These are phyloP conservation scores for Dicyrtomina minuta DNA, from an alignment of 2,888 invertebrate genomes.

Conservation along the genomic window DNA sequence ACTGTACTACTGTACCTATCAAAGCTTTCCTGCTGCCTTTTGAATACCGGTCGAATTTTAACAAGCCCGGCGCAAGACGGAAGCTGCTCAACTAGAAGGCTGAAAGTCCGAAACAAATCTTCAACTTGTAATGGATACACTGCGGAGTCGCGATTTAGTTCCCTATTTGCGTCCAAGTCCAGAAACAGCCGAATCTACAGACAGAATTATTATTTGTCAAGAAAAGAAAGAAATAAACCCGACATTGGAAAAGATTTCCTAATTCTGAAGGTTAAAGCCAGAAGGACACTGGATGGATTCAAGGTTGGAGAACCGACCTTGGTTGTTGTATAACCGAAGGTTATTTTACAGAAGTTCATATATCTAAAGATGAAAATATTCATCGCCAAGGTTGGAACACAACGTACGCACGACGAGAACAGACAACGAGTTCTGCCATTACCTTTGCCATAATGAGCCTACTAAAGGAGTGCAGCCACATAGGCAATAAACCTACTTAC, in stretches of 20 bases:
- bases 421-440: too few relatives aligned
- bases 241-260: not conserved
- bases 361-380: too few relatives aligned
- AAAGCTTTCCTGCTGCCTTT: constrained; percentile 76
- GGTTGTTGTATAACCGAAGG: too few relatives aligned
- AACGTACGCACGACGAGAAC: too few relatives aligned
- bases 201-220: not conserved
- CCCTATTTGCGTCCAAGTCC: constrained; percentile 50
- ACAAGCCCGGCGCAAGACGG: constrained; percentile 59
- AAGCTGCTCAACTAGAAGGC: constrained; percentile 67
- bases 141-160: constrained; percentile 40
- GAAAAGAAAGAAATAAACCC: constrained; percentile 6
- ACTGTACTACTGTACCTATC: constrained; percentile 63
- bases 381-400: too few relatives aligned
- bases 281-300: too few relatives aligned
- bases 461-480: not conserved
- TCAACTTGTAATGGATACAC: constrained; percentile 56
- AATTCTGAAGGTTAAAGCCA: not conserved
- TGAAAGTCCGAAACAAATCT: constrained; percentile 71
- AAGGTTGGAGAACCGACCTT: too few relatives aligned
- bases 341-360: too few relatives aligned
- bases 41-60: constrained; percentile 67
- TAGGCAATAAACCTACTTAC: constrained; percentile 58
- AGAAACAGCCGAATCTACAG: constrained; percentile 50
- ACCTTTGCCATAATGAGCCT: too few relatives aligned